A percentile compares a stretch with the other conserved stretches of the same genome.
Conservation (phyloP, 2,888 invertebrate species). For the Apodemia mormo region DNA sequence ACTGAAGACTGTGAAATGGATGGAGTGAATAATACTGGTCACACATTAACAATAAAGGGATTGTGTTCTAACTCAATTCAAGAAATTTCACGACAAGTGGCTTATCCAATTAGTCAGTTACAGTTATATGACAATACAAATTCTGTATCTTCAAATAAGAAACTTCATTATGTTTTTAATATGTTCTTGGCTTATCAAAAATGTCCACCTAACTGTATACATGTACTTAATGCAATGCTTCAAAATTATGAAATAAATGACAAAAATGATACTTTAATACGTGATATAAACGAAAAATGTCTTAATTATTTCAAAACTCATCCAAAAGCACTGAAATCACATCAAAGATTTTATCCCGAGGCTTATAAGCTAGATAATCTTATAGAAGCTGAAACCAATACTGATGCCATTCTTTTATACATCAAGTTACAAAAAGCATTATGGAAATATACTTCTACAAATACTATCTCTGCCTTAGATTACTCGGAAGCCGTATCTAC, state of each 20-base stretch:
- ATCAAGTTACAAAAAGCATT: conserved; percentile 51
- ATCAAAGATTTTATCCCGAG: conserved; percentile 60
- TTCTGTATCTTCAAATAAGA: conserved; percentile 26
- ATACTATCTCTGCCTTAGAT: conserved; percentile 64
- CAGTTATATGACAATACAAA: conserved; percentile 21
- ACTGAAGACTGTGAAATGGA: conserved; percentile 38
- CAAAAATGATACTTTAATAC: conserved; percentile 37
- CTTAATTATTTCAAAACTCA: conserved; percentile 39
- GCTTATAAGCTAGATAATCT: conserved; percentile 40
- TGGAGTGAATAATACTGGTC: conserved; percentile 39
- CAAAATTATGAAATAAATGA: conserved; percentile 37
- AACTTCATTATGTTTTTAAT: conserved; percentile 42
- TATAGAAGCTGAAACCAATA: conserved; percentile 51
- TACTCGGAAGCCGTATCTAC: conserved; percentile 73
- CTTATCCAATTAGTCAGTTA: conserved; percentile 59
- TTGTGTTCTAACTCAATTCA: conserved; percentile 76
- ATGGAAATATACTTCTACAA: conserved; percentile 39
- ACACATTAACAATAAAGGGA: conserved; percentile 65
- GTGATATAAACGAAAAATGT: conserved; percentile 48
- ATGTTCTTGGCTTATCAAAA: conserved; percentile 57
- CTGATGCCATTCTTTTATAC: conserved; percentile 71
- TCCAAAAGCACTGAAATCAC: conserved; percentile 37
- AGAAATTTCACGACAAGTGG: conserved; percentile 80
- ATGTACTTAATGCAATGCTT: conserved; percentile 45
- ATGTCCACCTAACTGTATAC: conserved; percentile 46